Evolutionary conservation across 92 coral and sea anemone species (phyloP), one percentile per base, ranked within the genome.

Genomic region (Epizoanthus scotinus): DNA sequence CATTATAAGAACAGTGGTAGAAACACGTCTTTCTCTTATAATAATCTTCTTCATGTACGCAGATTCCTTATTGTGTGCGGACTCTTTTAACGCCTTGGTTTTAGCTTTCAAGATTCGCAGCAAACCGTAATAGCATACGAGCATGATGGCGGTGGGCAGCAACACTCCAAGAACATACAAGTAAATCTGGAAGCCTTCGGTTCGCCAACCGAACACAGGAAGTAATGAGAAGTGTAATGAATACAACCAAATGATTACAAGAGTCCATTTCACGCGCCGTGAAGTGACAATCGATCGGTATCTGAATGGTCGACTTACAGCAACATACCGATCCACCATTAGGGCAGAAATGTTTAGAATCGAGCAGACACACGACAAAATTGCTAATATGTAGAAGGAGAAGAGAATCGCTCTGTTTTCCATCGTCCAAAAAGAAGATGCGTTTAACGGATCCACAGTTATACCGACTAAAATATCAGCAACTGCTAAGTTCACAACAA

Each of bases 1-100:
- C 97, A 92, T 92, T 5, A 92, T 92, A 14, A 92, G 81, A 3
- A 92, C 97, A 8, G 97, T 92, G 19, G 84, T 90, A n/a, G 94
- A 90, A 8, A 92, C 65, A 34, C 90, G 81, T 58, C 88, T 86
- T 58, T 92, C 97, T 56, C 94, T 88, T 47, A 84, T 83, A n/a
- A 87, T 81, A 31, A 82, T 70, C 58, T 65, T 90, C 49, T 78
- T 85, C 17, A 89, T 85, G 36, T 66, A 81, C 10, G 77, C 79
- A 18, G 91, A 89, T 27, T 85, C 79, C 58, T 80, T 82, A 22
- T 86, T 57, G 63, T 87, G 83, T 9, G 85, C 67, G 25, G 77
- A 63, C 7, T 50, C 66, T 77, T 81, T 89, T 54, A 92, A 36
- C 20, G 82, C 63, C 28, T 68, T 24, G 21, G 93, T 87, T 44